Percentiles rank a stretch among this genome's conserved stretches.
Evolutionary conservation across 2,888 invertebrate genomes (phyloP).

Genomic region (Aphodius granarius): DNA sequence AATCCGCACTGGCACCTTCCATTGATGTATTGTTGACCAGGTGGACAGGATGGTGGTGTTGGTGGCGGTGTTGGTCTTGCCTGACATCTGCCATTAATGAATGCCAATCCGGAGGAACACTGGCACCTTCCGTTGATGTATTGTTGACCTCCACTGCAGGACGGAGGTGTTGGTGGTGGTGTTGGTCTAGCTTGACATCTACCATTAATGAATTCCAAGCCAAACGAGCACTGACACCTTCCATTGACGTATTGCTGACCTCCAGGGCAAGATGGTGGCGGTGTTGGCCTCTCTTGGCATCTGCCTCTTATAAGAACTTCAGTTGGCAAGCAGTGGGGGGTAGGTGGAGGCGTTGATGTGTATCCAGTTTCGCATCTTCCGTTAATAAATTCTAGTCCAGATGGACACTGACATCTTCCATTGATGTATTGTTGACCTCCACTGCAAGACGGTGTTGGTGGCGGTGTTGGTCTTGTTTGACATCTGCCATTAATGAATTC

Average conservation of each 20-base stretch:
- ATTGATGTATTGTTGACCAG: slow-evolving; percentile 13
- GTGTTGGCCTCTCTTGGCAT: slow-evolving; percentile 12
- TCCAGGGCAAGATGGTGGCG: slow-evolving; percentile 5
- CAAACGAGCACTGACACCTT: slow-evolving; percentile 12
- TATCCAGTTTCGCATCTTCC: slow-evolving; percentile 18
- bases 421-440: slow-evolving; percentile 8
- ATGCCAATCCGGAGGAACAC: neutral
- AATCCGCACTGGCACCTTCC: slow-evolving; percentile 20
- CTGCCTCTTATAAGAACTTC: slow-evolving; percentile 9
- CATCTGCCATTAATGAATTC: neutral
- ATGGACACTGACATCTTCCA: slow-evolving; percentile 1
- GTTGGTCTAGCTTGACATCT: slow-evolving; percentile 9
- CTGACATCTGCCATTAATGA: slow-evolving; percentile 6
- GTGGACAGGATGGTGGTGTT: slow-evolving; percentile 7
- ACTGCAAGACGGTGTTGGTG: slow-evolving; percentile 11
- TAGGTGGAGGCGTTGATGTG: slow-evolving; percentile 8
- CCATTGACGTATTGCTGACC: slow-evolving; percentile 17
- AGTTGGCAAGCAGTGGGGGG: neutral
- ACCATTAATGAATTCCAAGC: neutral
- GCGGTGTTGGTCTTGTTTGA: neutral
- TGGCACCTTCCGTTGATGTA: slow-evolving; percentile 7
- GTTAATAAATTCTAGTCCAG: slow-evolving; percentile 2
- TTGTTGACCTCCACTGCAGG: neutral
- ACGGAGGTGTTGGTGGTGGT: slow-evolving; percentile 1
- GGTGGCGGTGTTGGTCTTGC: neutral